Base-by-base conservation (phyloP, 2,113 vertebrate species). In the Cinclus cinclus region DNA sequence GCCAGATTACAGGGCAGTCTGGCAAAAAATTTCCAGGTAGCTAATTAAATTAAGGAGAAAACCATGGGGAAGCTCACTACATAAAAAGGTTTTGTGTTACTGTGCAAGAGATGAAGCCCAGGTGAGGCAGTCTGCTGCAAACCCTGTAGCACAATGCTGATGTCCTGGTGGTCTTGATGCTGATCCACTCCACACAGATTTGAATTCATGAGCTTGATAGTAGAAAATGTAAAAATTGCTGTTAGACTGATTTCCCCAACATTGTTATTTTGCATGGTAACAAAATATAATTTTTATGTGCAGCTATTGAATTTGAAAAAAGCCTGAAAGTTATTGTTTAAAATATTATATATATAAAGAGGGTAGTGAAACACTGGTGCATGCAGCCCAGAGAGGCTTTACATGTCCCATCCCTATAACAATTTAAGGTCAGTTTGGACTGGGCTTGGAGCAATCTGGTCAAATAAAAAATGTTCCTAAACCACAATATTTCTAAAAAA, bases 31-130 rank as follows among this genome's bases (percentile, higher is more conserved):
- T 94, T 78, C 52, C 31, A 70, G 71, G 79, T 63, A 93, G 59
- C 50, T 92, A 86, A 86, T n/a, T 80, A 76, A 92, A 91, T 89
- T 63, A 84, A 79, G 30, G 37, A 73, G 15, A 73, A 76, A 44
- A 68, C 33, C 58, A 50, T 44, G 35, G 55, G 55, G 59, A 37
- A 67, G 30, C 13, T 75, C 63, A 30, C 5, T 46, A 69, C 89
- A 83, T n/a, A 11, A 25, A 73, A 65, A 82, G 2, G 1, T 87
- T 78, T 89, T 47, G 13, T 74, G 4, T 71, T 58, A 19, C 30
- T 77, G 15, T 79, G 78, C 56, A 70, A 67, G 44, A 62, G 18
- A 68, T 41, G 47, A 42, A 76, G 69, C 17, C 55, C 5, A 52
- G 41, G 47, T 79, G 71, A 73, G n/a, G 15, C 31, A 78, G 5